Evolutionary conservation across 2,797 vertebrate species (phyloP).

Genomic region (Squalus acanthias): DNA sequence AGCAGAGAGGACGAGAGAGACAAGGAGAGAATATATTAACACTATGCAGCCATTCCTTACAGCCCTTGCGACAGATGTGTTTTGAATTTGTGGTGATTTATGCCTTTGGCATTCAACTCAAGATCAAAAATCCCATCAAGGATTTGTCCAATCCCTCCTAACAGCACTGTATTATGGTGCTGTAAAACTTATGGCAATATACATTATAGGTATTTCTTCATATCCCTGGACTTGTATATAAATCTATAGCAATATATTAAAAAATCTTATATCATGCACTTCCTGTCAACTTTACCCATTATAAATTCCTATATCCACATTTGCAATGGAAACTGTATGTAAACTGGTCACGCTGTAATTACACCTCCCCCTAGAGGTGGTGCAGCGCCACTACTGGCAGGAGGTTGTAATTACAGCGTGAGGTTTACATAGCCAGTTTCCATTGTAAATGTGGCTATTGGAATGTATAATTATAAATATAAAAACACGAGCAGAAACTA

Average conservation of each 20-base stretch:
- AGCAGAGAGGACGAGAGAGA: neutral
- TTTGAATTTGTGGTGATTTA: neutral
- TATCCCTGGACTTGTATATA: neutral
- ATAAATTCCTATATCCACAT: neutral
- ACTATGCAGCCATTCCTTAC: neutral
- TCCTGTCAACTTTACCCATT: neutral
- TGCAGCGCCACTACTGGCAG: neutral
- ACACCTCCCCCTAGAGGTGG: neutral
- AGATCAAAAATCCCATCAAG: neutral
- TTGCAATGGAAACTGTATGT: neutral
- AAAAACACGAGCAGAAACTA: neutral
- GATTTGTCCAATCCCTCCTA: neutral
- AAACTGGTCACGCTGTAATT: neutral
- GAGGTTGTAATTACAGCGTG: neutral
- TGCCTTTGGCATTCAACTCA: neutral
- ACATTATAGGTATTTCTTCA: neutral
- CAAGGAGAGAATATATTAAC: neutral
- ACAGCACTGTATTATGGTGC: neutral
- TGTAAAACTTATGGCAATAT: neutral
- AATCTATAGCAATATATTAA: neutral
- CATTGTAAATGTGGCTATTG: neutral
- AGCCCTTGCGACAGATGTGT: neutral
- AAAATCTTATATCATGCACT: neutral
- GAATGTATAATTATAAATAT: neutral
- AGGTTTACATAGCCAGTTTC: neutral